Conservation (phyloP, 2,888 invertebrate genomes). For the Hylaea fasciaria region DNA sequence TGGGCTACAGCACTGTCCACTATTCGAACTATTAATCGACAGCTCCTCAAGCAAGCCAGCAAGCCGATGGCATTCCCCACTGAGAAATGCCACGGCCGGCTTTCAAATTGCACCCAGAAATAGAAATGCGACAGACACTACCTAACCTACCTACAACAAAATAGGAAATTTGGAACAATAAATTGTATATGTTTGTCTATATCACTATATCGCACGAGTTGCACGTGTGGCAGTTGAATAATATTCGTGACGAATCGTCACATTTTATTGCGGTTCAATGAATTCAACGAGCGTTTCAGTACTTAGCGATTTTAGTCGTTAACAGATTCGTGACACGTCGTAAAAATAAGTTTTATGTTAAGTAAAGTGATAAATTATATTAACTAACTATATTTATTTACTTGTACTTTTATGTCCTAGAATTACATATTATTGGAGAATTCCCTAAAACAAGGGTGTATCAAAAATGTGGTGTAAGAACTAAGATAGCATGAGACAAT, state of each 20-base stretch:
- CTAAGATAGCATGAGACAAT: no score
- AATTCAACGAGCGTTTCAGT: constrained; percentile 1
- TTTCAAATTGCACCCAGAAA: no score
- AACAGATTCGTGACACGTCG: constrained; percentile 14
- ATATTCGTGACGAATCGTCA: no score
- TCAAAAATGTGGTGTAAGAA: no score
- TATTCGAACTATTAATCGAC: constrained; percentile 56
- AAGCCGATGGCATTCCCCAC: constrained; percentile 54
- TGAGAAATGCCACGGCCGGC: constrained; percentile 58
- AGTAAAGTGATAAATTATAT: not conserved
- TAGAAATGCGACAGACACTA: no score
- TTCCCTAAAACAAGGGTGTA: no score
- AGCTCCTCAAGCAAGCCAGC: constrained; percentile 48
- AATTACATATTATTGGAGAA: no score
- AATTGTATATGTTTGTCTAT: constrained; percentile 8
- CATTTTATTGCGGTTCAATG: constrained; percentile 18
- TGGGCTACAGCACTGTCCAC: constrained; percentile 20
- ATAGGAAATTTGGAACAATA: constrained; percentile 29
- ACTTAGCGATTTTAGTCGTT: not conserved
- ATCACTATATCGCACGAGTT: constrained; percentile 1
- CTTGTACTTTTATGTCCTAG: not conserved
- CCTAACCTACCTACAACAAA: no score
- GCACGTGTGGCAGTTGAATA: constrained; percentile 2
- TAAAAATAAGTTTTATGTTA: not conserved
- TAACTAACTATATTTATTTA: not conserved